Conservation (phyloP, 1,140 invertebrate genomes). For the Bombus fervidus region DNA sequence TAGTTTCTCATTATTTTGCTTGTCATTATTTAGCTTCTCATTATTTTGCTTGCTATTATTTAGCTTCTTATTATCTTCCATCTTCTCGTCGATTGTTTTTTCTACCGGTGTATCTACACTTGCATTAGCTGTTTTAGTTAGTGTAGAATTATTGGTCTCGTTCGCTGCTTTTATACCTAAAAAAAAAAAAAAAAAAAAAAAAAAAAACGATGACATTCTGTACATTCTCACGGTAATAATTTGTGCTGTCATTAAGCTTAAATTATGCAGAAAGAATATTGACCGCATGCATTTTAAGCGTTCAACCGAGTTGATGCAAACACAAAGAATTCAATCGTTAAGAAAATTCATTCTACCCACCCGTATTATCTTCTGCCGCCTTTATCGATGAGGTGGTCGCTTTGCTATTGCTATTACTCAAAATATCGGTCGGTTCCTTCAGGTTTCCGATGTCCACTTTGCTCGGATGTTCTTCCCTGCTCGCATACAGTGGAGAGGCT, state of each 20-base stretch:
- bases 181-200: neutral
- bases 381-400: neutral
- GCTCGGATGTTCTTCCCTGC: neutral
- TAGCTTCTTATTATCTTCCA: neutral
- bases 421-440: neutral
- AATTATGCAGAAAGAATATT: neutral
- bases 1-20: too few relatives aligned
- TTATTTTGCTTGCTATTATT: too few relatives aligned
- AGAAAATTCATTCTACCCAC: constrained; percentile 24
- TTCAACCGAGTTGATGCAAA: neutral
- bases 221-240: neutral
- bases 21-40: too few relatives aligned
- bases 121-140: neutral
- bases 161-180: neutral
- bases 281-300: neutral
- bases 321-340: neutral
- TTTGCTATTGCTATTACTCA: neutral
- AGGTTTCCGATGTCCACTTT: too few relatives aligned
- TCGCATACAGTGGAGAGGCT: neutral
- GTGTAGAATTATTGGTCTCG: too few relatives aligned
- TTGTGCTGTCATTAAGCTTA: neutral
- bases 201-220: neutral
- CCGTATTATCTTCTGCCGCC: neutral
- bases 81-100: neutral
- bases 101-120: neutral